Evolutionary conservation across 2,797 vertebrate genomes (phyloP).

Genomic region (Astyanax mexicanus): DNA sequence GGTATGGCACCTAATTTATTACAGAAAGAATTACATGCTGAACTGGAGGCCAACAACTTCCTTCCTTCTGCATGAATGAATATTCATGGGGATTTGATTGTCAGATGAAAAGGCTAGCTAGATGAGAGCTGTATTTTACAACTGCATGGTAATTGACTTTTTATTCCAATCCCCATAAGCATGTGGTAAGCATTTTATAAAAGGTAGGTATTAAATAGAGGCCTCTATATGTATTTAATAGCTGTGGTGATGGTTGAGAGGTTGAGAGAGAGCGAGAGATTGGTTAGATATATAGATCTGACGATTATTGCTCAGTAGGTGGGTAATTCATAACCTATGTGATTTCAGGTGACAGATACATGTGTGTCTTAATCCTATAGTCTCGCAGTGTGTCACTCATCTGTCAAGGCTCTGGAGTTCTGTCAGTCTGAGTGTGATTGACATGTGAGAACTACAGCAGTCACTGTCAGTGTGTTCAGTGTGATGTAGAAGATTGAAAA

Average conservation of each 20-base stretch:
- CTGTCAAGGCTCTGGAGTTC: background rate
- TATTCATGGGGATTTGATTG: background rate
- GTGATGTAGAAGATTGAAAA: slow-evolving; percentile 1
- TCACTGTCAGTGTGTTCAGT: slow-evolving; percentile 22
- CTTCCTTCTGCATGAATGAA: background rate
- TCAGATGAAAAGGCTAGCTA: background rate
- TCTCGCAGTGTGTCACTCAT: background rate
- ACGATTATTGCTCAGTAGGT: background rate
- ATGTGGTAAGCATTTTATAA: too few relatives aligned
- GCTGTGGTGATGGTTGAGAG: background rate
- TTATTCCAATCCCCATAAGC: too few relatives aligned
- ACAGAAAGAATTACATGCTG: background rate
- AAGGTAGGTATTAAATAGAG: background rate
- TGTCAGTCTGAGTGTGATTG: slow-evolving; percentile 23
- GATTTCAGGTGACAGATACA: background rate
- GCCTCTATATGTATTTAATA: too few relatives aligned
- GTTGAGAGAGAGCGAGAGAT: slow-evolving; percentile 1
- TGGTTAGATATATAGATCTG: background rate
- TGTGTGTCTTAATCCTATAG: background rate
- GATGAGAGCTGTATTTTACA: background rate
- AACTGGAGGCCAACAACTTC: background rate
- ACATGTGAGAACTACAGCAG: slow-evolving; percentile 10
- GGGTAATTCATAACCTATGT: background rate
- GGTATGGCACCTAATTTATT: background rate
- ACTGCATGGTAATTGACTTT: background rate